Base-by-base conservation (phyloP, 2,888 invertebrate genomes). In the Branchellion lobata region DNA sequence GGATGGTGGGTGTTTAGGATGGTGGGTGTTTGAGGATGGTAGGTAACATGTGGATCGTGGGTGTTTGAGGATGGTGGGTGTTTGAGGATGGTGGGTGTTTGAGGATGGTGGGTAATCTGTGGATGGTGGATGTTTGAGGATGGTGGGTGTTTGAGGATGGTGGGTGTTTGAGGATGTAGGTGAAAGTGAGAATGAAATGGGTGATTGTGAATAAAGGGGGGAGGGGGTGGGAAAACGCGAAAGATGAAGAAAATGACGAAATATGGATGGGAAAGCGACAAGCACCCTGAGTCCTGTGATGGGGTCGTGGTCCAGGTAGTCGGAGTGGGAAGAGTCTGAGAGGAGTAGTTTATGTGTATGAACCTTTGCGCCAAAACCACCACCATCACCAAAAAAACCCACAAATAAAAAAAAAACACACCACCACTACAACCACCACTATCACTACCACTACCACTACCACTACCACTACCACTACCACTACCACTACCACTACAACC, bases 371-470 rank as follows among this genome's bases (percentile, higher is more conserved):
- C n/a, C n/a, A n/a, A n/a, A n/a, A n/a, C n/a, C n/a, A n/a, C n/a
- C n/a, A n/a, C n/a, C n/a, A n/a, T n/a, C n/a, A n/a, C n/a, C n/a
- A n/a, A n/a, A n/a, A n/a, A n/a, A n/a, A n/a, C n/a, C 84, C 96
- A 92, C 94, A 96, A 90, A 27, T 90, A 89, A 53, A 29, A 57
- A 40, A 24, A 24, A 14, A n/a, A n/a, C n/a, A n/a, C n/a, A n/a
- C n/a, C n/a, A n/a, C n/a, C n/a, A n/a, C n/a, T n/a, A n/a, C n/a
- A n/a, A n/a, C n/a, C n/a, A n/a, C n/a, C n/a, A n/a, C n/a, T n/a
- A n/a, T n/a, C n/a, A n/a, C n/a, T n/a, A n/a, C n/a, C n/a, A n/a
- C n/a, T n/a, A n/a, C n/a, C n/a, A n/a, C n/a, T n/a, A n/a, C n/a
- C n/a, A n/a, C n/a, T n/a, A n/a, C n/a, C n/a, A n/a, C n/a, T n/a